Evolutionary conservation across 2,113 vertebrate species (phyloP).

Genomic region (Circaetus gallicus): DNA sequence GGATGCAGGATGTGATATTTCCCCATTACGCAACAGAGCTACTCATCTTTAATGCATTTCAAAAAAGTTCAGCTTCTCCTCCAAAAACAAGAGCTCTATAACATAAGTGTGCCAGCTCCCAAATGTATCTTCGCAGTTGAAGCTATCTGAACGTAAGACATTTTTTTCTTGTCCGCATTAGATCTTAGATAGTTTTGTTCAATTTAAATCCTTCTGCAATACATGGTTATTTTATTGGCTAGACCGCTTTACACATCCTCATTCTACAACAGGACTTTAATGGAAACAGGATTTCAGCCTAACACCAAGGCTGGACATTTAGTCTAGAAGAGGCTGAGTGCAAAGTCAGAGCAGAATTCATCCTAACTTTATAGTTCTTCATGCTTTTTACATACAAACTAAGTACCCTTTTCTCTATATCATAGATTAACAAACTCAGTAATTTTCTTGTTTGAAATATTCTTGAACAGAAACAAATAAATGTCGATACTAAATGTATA

Average conservation of each 20-base stretch:
- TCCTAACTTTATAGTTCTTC: background rate
- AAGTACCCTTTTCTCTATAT: background rate
- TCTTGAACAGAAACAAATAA: background rate
- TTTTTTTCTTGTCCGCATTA: background rate
- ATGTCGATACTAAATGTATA: accelerated
- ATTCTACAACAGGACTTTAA: background rate
- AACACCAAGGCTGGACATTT: background rate
- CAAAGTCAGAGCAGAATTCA: background rate
- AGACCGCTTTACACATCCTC: background rate
- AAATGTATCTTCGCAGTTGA: background rate
- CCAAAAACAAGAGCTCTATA: background rate
- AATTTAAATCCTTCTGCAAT: background rate
- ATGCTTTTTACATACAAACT: background rate
- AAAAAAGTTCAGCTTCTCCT: background rate
- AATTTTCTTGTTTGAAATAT: background rate
- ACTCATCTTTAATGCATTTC: background rate
- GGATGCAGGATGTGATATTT: background rate
- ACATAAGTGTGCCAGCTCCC: background rate
- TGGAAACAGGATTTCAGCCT: background rate
- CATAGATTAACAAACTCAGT: background rate
- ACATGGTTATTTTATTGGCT: background rate
- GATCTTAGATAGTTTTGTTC: background rate
- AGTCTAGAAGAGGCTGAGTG: background rate
- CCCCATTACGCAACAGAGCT: background rate
- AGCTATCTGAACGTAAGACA: background rate